These are phyloP conservation scores for Echinops telfairi DNA, from an alignment of 2,113 vertebrate species.

Conservation along the genomic window DNA sequence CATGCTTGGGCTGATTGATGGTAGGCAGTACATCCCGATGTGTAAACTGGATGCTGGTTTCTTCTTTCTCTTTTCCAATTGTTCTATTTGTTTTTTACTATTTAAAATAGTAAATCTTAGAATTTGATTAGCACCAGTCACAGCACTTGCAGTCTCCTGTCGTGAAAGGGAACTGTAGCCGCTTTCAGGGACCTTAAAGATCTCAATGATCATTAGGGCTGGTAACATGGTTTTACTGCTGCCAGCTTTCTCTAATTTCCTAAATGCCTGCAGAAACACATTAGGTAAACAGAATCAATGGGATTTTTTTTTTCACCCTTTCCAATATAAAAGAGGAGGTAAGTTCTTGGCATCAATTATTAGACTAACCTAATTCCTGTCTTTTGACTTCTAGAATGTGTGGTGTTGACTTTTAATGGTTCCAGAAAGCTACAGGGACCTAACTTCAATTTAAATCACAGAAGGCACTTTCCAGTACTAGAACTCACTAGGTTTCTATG, in stretches of 20 bases:
- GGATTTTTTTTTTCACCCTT: too few relatives aligned
- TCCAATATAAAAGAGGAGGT: background rate
- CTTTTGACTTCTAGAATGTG: slow-evolving; percentile 13
- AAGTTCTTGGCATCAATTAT: background rate
- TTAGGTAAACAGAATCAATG: too few relatives aligned
- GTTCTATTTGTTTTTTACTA: background rate
- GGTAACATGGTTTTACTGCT: too few relatives aligned
- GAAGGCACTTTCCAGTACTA: background rate
- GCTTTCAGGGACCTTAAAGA: too few relatives aligned
- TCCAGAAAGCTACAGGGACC: background rate
- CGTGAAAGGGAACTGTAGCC: too few relatives aligned
- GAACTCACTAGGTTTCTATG: background rate
- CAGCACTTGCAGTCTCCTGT: too few relatives aligned
- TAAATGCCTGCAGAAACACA: background rate
- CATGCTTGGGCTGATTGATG: background rate
- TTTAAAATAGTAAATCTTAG: too few relatives aligned
- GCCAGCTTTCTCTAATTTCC: too few relatives aligned
- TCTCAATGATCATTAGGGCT: too few relatives aligned
- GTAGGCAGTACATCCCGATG: background rate
- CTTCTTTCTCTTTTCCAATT: background rate
- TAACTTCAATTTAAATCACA: slow-evolving; percentile 27
- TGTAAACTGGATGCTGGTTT: background rate
- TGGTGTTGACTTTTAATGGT: background rate
- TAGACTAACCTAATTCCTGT: slow-evolving; percentile 1
- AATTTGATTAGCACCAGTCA: too few relatives aligned